Base-by-base conservation (phyloP, 2,888 invertebrate genomes). In the Drosophila picticornis region DNA sequence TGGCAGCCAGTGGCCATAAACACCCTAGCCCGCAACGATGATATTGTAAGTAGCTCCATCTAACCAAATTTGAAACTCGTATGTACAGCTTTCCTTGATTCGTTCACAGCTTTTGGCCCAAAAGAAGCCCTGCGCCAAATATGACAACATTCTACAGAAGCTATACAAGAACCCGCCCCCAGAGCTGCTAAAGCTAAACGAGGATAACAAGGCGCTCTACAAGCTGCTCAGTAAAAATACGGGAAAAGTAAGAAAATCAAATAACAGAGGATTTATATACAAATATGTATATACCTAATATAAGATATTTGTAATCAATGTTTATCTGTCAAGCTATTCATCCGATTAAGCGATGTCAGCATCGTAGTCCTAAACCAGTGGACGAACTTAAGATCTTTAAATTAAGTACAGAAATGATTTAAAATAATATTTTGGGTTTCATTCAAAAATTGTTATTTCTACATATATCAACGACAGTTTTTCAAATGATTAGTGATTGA, bases 1-100 rank as follows among this genome's bases (percentile, higher is more conserved):
- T 99, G 98, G 98, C 96, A 97, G 88, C 98, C 98, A 0, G 95
- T 98, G 71, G 97, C 98, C 10, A 95, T 98, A 2, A 96, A 97
- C 92, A 95, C 97, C 0, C 93, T 96, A 34, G 97, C 98, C 0
- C 94, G 94, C 62, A 90, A 94, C 53, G 90, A 95, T 72, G 98
- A 98, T 92, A 95, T 95, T 94, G 97, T 97, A 94, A 71, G 87
- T 80, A 65, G 48, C 22, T 31, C 38, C 25, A 46, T 40, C 55
- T 43, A 6, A 10, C 4, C 11, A 36, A 52, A 57, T 50, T 27
- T 31, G 16, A 25, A 43, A 38, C 46, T 31, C 22, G 25, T 46
- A 27, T 9, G 4, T 25, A 57, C 9, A 36, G 43, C 48, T 22
- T 67, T 27, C 32, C 1, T 19, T 22, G 19, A 16, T 9, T 19